Conservation (phyloP, 1,140 invertebrate genomes). For the Platyura marginata region DNA sequence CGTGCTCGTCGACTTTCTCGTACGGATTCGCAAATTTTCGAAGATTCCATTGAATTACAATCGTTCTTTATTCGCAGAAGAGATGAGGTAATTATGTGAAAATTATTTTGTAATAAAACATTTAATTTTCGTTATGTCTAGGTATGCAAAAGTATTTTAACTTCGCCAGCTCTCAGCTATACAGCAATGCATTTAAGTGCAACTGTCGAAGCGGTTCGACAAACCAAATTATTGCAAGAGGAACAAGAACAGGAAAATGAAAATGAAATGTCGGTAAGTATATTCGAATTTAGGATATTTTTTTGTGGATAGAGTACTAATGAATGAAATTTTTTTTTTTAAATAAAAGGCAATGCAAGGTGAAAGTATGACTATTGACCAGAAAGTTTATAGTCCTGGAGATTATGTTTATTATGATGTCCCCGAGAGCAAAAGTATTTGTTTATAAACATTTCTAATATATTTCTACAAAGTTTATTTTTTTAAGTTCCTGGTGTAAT, state of each 20-base stretch:
- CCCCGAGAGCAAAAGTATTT: slow-evolving; percentile 16
- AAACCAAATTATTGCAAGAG: slow-evolving; percentile 59
- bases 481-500: slow-evolving; percentile 54
- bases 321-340: background rate
- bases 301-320: no score
- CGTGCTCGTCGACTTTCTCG: slow-evolving; percentile 68
- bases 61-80: slow-evolving; percentile 72
- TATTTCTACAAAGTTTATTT: background rate
- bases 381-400: slow-evolving; percentile 21
- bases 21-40: slow-evolving; percentile 85
- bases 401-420: slow-evolving; percentile 21
- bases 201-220: slow-evolving; percentile 54
- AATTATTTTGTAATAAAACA: background rate
- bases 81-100: slow-evolving; percentile 28
- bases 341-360: slow-evolving; percentile 8
- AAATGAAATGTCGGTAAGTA: slow-evolving; percentile 13
- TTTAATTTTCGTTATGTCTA: slow-evolving; percentile 10
- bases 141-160: slow-evolving; percentile 57
- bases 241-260: slow-evolving; percentile 53
- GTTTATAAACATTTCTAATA: background rate
- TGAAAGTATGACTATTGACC: slow-evolving; percentile 23
- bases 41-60: slow-evolving; percentile 89
- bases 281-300: no score
- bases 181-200: slow-evolving; percentile 50
- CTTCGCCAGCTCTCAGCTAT: slow-evolving; percentile 73